These are phyloP conservation scores for Casuarius casuarius DNA, from an alignment of 2,113 vertebrate genomes.

Conservation along the genomic window DNA sequence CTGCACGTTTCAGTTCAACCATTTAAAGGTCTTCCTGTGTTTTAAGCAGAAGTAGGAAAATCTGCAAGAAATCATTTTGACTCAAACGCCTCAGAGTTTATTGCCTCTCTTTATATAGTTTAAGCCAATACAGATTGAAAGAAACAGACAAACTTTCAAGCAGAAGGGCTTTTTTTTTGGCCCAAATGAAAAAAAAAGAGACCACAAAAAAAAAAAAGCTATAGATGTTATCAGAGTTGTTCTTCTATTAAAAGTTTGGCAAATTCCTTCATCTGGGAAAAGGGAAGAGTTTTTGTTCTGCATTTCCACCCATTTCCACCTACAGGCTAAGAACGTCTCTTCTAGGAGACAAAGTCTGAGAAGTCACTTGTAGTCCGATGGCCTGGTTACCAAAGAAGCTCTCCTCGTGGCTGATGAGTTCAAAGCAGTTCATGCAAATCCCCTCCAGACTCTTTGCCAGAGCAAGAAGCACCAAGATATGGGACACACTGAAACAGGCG, in stretches of 20 bases:
- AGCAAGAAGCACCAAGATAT: background rate
- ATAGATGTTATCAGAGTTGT: background rate
- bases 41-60: background rate
- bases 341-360: background rate
- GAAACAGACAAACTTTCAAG: background rate
- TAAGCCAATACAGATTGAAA: background rate
- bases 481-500: rapidly evolving
- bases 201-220: background rate
- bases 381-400: background rate
- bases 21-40: background rate
- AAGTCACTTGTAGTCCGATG: background rate
- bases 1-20: background rate
- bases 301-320: background rate
- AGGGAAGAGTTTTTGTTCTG: background rate
- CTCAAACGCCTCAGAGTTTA: background rate
- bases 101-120: background rate
- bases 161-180: background rate
- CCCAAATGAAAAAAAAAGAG: background rate
- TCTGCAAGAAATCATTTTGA: background rate
- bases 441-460: background rate
- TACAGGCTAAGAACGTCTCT: background rate
- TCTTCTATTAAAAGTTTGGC: background rate
- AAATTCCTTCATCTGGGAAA: background rate
- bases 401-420: background rate
- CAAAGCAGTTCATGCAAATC: background rate